phyloP scores from a whole-genome alignment of 2,113 vertebrate species.

The Cyanistes caeruleus region DNA sequence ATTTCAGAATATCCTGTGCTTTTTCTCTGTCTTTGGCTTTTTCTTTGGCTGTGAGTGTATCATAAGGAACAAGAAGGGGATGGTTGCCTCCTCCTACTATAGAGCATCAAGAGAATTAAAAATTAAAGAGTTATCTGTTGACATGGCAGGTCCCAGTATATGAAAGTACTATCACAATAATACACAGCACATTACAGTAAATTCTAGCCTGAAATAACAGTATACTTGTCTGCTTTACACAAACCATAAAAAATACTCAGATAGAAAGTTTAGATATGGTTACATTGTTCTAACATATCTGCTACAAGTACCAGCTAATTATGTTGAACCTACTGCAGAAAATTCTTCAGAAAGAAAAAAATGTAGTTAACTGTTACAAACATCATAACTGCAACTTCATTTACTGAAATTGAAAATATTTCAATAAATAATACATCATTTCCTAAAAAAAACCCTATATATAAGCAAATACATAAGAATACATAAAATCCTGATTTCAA shows the following conservation, averaged over 20 bases:
- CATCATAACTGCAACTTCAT: background rate
- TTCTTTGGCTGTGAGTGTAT: conserved; percentile 95
- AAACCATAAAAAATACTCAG: background rate
- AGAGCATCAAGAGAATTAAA: conserved; percentile 16
- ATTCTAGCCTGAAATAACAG: background rate
- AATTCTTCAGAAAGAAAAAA: background rate
- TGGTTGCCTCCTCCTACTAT: conserved; percentile 91
- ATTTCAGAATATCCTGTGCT: conserved; percentile 95
- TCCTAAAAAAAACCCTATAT: background rate
- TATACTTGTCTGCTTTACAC: background rate
- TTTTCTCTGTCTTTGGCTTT: conserved; percentile 94
- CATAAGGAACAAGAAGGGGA: conserved; percentile 92
- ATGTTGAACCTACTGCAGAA: background rate
- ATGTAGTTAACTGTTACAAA: background rate
- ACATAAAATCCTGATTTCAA: background rate
- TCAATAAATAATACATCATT: background rate
- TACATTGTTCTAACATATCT: background rate
- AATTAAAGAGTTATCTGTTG: background rate
- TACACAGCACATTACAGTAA: background rate
- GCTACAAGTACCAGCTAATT: background rate
- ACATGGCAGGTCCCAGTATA: background rate
- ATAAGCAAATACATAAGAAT: background rate
- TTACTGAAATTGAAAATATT: background rate
- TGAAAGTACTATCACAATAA: background rate
- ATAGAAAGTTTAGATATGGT: background rate